A percentile compares a stretch with the other conserved stretches of the same genome.
phyloP scores from a whole-genome alignment of 2,888 invertebrate species.

The Cylloceria caligata region DNA sequence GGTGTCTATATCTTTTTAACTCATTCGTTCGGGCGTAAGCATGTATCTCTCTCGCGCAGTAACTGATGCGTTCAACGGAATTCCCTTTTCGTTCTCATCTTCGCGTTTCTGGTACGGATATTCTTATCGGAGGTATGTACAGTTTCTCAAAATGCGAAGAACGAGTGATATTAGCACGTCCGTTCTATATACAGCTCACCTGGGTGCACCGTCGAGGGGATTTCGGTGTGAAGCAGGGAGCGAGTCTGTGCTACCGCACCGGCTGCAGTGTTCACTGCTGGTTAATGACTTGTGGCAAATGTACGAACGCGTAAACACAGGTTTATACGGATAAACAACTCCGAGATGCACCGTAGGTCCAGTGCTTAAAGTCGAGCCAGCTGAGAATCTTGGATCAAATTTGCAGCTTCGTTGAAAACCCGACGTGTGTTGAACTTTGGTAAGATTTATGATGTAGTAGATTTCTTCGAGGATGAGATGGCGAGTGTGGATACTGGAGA shows the following conservation, averaged over 20 bases:
- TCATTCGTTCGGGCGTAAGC: no score
- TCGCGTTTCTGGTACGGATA: no score
- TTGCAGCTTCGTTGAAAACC: conserved; percentile 28
- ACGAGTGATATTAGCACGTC: conserved; percentile 64
- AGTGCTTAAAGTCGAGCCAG: conserved; percentile 12
- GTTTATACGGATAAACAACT: conserved; percentile 13
- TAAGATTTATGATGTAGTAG: conserved; percentile 56
- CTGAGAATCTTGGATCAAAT: conserved; percentile 16
- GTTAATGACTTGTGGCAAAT: conserved; percentile 23
- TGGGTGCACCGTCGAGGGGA: conserved; percentile 38
- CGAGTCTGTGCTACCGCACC: neutral
- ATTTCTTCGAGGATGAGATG: conserved; percentile 55
- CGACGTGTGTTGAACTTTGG: conserved; percentile 29
- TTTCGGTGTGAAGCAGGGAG: conserved; percentile 37
- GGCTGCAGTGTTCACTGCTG: conserved; percentile 35
- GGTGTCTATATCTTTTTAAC: no score
- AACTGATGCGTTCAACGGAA: no score
- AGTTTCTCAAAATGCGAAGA: conserved; percentile 31
- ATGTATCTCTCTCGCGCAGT: no score
- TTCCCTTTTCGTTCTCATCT: no score
- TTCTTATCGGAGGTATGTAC: neutral
- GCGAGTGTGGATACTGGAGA: conserved; percentile 52
- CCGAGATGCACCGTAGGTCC: neutral
- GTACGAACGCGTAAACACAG: conserved; percentile 16
- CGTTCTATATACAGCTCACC: conserved; percentile 49